Conservation (phyloP, 2,797 vertebrate species). For the Chaetophractus vellerosus region DNA sequence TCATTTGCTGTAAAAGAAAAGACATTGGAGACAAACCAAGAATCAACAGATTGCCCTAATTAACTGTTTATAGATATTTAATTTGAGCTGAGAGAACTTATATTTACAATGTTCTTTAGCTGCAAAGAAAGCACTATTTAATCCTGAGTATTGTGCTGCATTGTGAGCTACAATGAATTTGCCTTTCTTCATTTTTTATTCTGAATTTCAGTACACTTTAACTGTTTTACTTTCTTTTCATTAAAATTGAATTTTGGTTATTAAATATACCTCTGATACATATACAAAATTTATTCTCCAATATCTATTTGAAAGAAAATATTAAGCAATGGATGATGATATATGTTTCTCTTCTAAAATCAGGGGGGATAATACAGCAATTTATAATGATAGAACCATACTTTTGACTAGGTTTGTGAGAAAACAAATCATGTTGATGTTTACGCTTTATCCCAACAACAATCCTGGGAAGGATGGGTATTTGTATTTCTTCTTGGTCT, state of each 20-base stretch:
- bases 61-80: not conserved
- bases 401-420: not conserved
- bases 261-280: not conserved
- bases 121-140: not conserved
- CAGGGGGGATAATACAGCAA: not conserved
- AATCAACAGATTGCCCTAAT: not conserved
- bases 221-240: not conserved
- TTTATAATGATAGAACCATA: too few relatives aligned
- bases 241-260: not conserved
- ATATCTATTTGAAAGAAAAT: not conserved
- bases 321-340: not conserved
- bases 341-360: not conserved
- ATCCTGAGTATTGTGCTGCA: not conserved
- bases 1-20: slow-evolving; percentile 18
- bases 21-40: not conserved
- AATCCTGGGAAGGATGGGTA: not conserved
- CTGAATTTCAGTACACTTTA: not conserved
- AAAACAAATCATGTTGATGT: fast-evolving
- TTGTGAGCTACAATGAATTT: not conserved
- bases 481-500: not conserved
- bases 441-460: not conserved
- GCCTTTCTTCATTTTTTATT: not conserved
- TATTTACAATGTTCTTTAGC: fast-evolving
- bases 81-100: not conserved
- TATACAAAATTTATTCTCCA: not conserved